Conservation (phyloP, 1,140 invertebrate species). For the Chironomus tepperi region DNA sequence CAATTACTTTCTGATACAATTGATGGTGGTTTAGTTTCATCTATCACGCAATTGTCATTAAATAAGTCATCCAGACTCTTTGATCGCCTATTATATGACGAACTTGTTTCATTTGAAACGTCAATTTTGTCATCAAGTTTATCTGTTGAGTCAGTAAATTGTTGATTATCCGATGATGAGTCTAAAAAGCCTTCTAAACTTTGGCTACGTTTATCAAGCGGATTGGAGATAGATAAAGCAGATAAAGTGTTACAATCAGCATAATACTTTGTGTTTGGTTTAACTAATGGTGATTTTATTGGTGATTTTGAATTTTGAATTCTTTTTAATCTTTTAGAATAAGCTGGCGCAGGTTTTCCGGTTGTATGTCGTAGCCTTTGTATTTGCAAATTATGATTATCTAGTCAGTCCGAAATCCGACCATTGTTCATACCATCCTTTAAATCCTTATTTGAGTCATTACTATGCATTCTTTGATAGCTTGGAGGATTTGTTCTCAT, state of each 20-base stretch:
- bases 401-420: constrained; percentile 31
- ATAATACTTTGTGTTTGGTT: constrained; percentile 30
- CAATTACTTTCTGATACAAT: constrained; percentile 29
- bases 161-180: too few relatives aligned
- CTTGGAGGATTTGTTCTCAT: constrained; percentile 54
- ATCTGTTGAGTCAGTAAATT: not conserved
- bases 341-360: constrained; percentile 18
- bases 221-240: constrained; percentile 33
- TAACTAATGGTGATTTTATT: constrained; percentile 34
- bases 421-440: constrained; percentile 42
- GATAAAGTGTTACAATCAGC: constrained; percentile 24
- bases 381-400: constrained; percentile 29
- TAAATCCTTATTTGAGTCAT: constrained; percentile 67
- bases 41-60: constrained; percentile 30
- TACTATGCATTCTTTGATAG: constrained; percentile 79
- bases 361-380: constrained; percentile 25
- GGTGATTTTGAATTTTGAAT: constrained; percentile 31
- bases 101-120: not conserved
- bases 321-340: constrained; percentile 22
- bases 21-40: constrained; percentile 32
- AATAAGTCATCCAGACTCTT: constrained; percentile 59
- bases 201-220: constrained; percentile 36
- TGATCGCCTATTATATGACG: constrained; percentile 42
- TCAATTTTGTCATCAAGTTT: not conserved
- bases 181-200: constrained; percentile 39